Base-by-base conservation (phyloP, 2,797 vertebrate species). In the Melanotaenia pygmaea region DNA sequence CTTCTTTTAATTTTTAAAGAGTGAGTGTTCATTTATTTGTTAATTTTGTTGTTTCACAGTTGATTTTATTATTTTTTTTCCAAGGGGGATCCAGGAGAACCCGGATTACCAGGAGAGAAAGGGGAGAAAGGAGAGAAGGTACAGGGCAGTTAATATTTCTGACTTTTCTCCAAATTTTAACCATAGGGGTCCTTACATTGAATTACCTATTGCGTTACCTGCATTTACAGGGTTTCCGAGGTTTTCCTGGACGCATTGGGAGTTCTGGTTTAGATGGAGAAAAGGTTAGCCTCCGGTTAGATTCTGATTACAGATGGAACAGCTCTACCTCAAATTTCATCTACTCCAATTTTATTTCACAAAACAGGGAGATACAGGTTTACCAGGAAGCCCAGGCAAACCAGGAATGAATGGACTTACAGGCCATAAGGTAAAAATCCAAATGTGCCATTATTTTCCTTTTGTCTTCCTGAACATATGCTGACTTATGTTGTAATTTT, bases 41-140 rank as follows among this genome's bases (percentile, higher is more conserved):
- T 28, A 43, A 12, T 60, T 45, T 61, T 75, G 18, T 9, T 50
- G 18, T 40, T 34, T 64, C 30, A 7, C 26, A 43, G 3, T 34
- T 26, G 20, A 34, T 1, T 43, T 3, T 38, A 12, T 59, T 28
- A 14, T 67, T n/a, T 32, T 38, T 56, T 64, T 14, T 11, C 3
- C 22, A 22, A 97, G 97, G 96, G 96, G 28, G 94, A 82, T 45
- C 74, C 87, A 56, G 96, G 97, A 32, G 94, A 95, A 58, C 67
- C 89, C 14, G 96, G 96, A 4, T 79, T 86, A 70, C 12, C 86
- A 2, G 96, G 96, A 70, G 92, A 95, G 58, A 63, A 58, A 0
- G 96, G 96, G 1, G 88, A 89, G 63, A 95, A 91, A 77, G 96
- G 96, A 80, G 88, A 94, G 35, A 96, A 96, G 95, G 97, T 97